phyloP scores from a whole-genome alignment of 1,140 invertebrate species.

The Lepidurus packardi region DNA sequence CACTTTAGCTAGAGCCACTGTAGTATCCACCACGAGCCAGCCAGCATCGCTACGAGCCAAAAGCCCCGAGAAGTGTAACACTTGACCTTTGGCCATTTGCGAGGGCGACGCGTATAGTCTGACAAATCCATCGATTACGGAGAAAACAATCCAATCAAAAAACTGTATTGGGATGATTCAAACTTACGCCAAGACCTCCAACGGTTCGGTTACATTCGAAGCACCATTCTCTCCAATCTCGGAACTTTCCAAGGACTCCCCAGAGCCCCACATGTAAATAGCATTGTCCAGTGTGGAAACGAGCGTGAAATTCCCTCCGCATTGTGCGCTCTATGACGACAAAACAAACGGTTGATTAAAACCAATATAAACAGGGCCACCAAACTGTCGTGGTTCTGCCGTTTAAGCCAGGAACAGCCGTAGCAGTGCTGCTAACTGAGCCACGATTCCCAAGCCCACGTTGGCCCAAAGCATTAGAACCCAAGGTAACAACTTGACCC shows the following conservation, averaged over 20 bases:
- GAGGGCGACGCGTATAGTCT: slow-evolving; percentile 55
- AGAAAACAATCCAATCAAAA: slow-evolving; percentile 33
- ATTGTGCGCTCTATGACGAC: slow-evolving; percentile 51
- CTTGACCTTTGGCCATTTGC: slow-evolving; percentile 51
- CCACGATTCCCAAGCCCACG: slow-evolving; percentile 51
- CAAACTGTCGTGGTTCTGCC: not conserved
- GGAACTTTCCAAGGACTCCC: slow-evolving; percentile 45
- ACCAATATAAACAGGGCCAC: slow-evolving; percentile 5
- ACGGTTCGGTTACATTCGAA: slow-evolving; percentile 41
- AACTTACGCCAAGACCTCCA: slow-evolving; percentile 52
- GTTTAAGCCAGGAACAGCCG: slow-evolving; percentile 13
- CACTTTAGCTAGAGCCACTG: not conserved
- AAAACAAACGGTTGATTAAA: slow-evolving; percentile 30
- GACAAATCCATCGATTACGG: no score
- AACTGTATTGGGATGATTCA: slow-evolving; percentile 16
- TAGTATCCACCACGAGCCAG: slow-evolving; percentile 26
- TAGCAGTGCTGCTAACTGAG: slow-evolving; percentile 45
- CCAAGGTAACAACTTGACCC: slow-evolving; percentile 62
- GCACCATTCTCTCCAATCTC: slow-evolving; percentile 43
- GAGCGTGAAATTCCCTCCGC: slow-evolving; percentile 60
- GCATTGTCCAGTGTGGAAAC: slow-evolving; percentile 60
- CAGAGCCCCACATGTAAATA: slow-evolving; percentile 63
- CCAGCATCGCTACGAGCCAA: not conserved
- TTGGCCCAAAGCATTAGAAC: slow-evolving; percentile 56
- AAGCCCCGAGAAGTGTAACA: slow-evolving; percentile 23